Evolutionary conservation across 2,113 vertebrate genomes (phyloP).

Genomic region (Tretioscincus oriximinensis): DNA sequence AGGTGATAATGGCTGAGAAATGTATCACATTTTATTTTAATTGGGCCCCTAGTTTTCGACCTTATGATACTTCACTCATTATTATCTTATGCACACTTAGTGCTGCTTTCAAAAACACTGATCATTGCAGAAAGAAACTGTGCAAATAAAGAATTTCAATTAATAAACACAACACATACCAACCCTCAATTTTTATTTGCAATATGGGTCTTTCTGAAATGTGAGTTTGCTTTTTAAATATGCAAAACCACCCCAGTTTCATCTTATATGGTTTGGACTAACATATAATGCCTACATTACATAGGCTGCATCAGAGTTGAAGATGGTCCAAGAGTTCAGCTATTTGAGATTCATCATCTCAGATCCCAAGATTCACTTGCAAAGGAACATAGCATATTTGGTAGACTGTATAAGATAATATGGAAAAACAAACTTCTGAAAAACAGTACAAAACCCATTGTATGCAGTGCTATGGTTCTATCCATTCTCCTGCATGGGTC

Average conservation of each 20-base stretch:
- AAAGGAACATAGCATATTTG: too few relatives aligned
- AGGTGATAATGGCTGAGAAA: background rate
- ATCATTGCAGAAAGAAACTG: background rate
- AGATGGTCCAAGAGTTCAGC: too few relatives aligned
- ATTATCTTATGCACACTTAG: background rate
- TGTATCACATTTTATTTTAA: slow-evolving; percentile 4
- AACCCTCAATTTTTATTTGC: background rate
- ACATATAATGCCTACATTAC: too few relatives aligned
- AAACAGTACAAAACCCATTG: too few relatives aligned
- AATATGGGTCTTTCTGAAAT: background rate
- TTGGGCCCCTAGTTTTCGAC: background rate
- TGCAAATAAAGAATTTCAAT: background rate
- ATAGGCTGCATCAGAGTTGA: too few relatives aligned
- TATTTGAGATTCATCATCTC: too few relatives aligned
- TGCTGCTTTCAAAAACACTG: background rate
- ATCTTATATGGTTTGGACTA: too few relatives aligned
- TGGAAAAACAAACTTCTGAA: too few relatives aligned
- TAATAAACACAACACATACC: background rate
- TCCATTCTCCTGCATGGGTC: too few relatives aligned
- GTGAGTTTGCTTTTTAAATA: background rate
- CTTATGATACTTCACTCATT: background rate
- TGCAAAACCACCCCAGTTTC: background rate
- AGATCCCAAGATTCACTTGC: too few relatives aligned
- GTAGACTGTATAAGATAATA: too few relatives aligned
- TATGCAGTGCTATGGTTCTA: too few relatives aligned